Evolutionary conservation across 2,113 vertebrate species (phyloP).

Genomic region (Nerophis ophidion): DNA sequence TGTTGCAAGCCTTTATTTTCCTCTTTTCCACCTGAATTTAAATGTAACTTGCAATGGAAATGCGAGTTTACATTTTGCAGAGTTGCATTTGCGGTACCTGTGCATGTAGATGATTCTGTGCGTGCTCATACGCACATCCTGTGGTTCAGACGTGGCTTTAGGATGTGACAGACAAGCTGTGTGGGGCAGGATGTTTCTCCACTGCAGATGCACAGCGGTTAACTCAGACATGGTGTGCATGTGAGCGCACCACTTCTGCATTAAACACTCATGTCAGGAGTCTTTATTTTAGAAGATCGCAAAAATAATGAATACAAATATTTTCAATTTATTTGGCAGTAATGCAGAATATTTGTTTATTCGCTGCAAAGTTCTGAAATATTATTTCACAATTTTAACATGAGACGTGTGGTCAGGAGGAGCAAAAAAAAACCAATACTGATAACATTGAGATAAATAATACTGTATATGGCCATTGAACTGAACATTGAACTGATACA

Average conservation of each 20-base stretch:
- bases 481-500: too few relatives aligned
- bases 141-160: conserved; percentile 64
- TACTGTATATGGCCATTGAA: too few relatives aligned
- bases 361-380: not conserved
- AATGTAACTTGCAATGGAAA: conserved; percentile 6
- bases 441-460: too few relatives aligned
- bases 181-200: conserved; percentile 54
- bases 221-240: conserved; percentile 21
- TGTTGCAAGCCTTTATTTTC: conserved; percentile 1
- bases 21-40: not conserved
- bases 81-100: conserved; percentile 35
- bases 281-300: conserved; percentile 7
- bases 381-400: not conserved
- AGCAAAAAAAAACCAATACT: too few relatives aligned
- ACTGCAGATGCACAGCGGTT: conserved; percentile 50
- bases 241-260: conserved; percentile 23
- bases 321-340: not conserved
- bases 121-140: conserved; percentile 44
- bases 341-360: not conserved
- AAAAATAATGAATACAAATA: not conserved
- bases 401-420: too few relatives aligned
- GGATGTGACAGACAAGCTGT: conserved; percentile 58
- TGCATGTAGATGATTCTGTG: conserved; percentile 8
- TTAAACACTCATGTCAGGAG: conserved; percentile 16
- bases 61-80: conserved; percentile 25